Evolutionary conservation across 2,113 vertebrate genomes (phyloP).

Genomic region (Phycodurus eques): DNA sequence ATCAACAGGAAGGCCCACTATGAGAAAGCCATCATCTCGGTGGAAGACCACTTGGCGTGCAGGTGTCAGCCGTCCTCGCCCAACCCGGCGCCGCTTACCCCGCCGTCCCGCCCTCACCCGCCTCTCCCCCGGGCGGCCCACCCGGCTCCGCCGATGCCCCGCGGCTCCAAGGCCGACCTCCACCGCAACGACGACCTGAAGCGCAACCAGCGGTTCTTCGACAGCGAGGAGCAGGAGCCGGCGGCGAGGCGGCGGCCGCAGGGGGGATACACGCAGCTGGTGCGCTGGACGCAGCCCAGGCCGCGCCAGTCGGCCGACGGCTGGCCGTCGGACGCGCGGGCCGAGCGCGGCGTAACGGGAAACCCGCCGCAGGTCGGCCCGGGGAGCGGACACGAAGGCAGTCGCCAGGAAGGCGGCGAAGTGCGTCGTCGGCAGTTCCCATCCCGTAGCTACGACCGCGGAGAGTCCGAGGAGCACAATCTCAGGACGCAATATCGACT

Average conservation of each 20-base stretch:
- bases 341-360: slow-evolving; percentile 39
- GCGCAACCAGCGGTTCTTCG: slow-evolving; percentile 67
- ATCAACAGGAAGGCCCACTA: slow-evolving; percentile 72
- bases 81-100: slow-evolving; percentile 28
- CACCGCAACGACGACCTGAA: slow-evolving; percentile 74
- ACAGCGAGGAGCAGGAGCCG: slow-evolving; percentile 54
- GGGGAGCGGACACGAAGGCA: slow-evolving; percentile 53
- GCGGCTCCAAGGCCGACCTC: slow-evolving; percentile 67
- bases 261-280: slow-evolving; percentile 58
- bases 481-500: slow-evolving; percentile 50
- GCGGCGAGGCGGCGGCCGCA: slow-evolving; percentile 60
- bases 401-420: slow-evolving; percentile 38
- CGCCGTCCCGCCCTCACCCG: slow-evolving; percentile 21
- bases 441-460: slow-evolving; percentile 17
- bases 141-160: slow-evolving; percentile 51
- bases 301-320: slow-evolving; percentile 28
- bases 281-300: slow-evolving; percentile 58
- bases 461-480: slow-evolving; percentile 21
- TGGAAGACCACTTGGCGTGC: slow-evolving; percentile 90
- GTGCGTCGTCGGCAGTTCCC: slow-evolving; percentile 7
- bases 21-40: slow-evolving; percentile 82
- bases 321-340: slow-evolving; percentile 46
- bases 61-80: slow-evolving; percentile 72
- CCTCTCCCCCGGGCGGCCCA: slow-evolving; percentile 30
- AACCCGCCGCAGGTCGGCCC: slow-evolving; percentile 27